phyloP scores from a whole-genome alignment of 2,113 vertebrate species.

The Trogon melanurus region DNA sequence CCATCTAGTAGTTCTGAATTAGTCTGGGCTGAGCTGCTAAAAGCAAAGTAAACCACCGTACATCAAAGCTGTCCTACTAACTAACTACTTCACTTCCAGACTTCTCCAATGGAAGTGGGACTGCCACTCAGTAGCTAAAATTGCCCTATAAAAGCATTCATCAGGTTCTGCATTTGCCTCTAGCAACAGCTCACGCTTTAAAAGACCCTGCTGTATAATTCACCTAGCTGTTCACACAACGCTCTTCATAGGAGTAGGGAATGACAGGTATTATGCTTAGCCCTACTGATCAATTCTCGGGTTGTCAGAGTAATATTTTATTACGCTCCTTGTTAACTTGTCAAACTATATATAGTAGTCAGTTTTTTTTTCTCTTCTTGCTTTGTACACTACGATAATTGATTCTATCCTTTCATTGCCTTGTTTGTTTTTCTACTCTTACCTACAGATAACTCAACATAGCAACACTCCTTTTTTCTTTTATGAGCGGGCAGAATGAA shows the following conservation, averaged over 20 bases:
- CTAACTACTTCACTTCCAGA: neutral
- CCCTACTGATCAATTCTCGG: neutral
- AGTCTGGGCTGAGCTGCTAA: neutral
- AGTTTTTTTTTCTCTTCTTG: neutral
- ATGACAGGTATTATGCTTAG: conserved; percentile 7
- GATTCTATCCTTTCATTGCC: neutral
- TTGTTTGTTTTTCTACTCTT: neutral
- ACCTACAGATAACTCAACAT: neutral
- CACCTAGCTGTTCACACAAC: neutral
- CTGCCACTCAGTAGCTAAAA: conserved; percentile 15
- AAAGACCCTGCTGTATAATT: neutral
- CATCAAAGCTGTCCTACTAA: conserved; percentile 4
- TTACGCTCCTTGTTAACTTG: conserved; percentile 20
- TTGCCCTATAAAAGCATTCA: neutral
- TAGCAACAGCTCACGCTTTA: neutral
- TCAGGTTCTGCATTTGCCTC: neutral
- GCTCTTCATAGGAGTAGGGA: neutral
- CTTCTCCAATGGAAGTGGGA: neutral
- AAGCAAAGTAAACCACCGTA: conserved; percentile 22
- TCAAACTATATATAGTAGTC: neutral
- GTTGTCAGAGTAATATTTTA: conserved; percentile 21
- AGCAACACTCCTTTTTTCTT: neutral
- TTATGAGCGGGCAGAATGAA: neutral
- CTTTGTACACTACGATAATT: neutral
- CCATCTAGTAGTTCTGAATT: neutral